Conservation (phyloP, 35 echinoderm and acorn worm genomes). For the Strongylocentrotus purpuratus region DNA sequence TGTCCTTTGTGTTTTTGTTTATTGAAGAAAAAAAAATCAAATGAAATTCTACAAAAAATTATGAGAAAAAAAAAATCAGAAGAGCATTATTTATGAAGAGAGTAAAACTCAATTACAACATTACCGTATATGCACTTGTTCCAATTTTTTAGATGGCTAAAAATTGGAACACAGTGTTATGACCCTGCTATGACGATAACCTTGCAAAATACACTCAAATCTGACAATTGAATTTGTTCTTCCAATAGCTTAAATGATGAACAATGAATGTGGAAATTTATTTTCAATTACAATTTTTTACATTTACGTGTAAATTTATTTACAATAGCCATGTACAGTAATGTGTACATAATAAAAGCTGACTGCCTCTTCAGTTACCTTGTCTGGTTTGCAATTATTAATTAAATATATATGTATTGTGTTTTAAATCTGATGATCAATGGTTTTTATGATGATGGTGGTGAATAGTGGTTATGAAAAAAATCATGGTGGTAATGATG, state of each 20-base stretch:
- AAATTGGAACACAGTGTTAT: background rate
- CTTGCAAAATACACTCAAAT: too few species aligned
- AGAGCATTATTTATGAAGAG: background rate
- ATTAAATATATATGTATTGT: background rate
- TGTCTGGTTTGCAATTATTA: too few species aligned
- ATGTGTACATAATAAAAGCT: background rate
- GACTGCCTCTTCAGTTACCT: background rate
- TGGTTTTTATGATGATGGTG: background rate
- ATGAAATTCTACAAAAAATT: conserved; percentile 9
- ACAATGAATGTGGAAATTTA: background rate
- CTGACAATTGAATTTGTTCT: background rate
- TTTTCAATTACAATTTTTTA: background rate
- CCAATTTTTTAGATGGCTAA: background rate
- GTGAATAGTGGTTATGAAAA: background rate
- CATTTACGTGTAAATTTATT: background rate
- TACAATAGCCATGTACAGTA: conserved; percentile 7
- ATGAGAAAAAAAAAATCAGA: background rate
- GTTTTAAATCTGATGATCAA: background rate
- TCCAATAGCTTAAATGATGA: background rate
- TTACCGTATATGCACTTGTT: background rate
- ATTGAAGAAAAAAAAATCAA: background rate
- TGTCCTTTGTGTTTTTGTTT: background rate
- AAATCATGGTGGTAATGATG: background rate
- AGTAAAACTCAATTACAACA: background rate
- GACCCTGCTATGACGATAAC: too few species aligned